Evolutionary conservation across 2,113 vertebrate species (phyloP), one percentile per base, ranked within the genome.

Genomic region (Sphyrna mokarran): DNA sequence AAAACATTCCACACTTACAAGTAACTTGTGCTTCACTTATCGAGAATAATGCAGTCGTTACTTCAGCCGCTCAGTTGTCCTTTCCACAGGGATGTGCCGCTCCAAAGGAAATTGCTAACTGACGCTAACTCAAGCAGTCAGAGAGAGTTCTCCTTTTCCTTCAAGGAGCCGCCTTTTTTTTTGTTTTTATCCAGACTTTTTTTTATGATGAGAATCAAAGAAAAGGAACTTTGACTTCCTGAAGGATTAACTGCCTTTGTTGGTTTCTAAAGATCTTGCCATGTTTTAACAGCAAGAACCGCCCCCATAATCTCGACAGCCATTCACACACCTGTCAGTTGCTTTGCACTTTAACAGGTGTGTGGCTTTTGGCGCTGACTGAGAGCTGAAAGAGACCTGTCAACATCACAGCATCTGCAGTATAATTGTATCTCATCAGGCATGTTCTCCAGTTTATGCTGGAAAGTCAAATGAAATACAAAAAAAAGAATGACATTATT

Each of bases 191-290:
- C 69, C 69, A 54, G 33, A 68, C 23, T 29, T 90, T 72, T 72
- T 91, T 91, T 95, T 76, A 54, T 54, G 72, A 54, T 54, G 54
- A 8, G 37, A 95, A 48, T 95, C 68, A 95, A 95, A 95, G 94
- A 48, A 54, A 95, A 72, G 94, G 94, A 95, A 95, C 40, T 13
- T 33, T 95, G 69, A 95, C 69, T 95, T 95, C 94, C 94, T 95
- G 94, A 26, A 72, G 94, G 94, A 72, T 95, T 95, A 95, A 68
- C 61, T 18, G 69, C 29, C 69, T 70, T 95, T 95, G 69, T 95
- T 72, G 94, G 72, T 72, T 72, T 40, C 94, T 95, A 95, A 72
- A 95, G 37, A 43, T 54, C 40, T 95, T 3, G 94, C 43, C 69
- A 0, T 94, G 68, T 72, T 95, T 72, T 54, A 72, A 70, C 69